Base-by-base conservation (phyloP, 2,113 vertebrate genomes). In the Oxyura jamaicensis region DNA sequence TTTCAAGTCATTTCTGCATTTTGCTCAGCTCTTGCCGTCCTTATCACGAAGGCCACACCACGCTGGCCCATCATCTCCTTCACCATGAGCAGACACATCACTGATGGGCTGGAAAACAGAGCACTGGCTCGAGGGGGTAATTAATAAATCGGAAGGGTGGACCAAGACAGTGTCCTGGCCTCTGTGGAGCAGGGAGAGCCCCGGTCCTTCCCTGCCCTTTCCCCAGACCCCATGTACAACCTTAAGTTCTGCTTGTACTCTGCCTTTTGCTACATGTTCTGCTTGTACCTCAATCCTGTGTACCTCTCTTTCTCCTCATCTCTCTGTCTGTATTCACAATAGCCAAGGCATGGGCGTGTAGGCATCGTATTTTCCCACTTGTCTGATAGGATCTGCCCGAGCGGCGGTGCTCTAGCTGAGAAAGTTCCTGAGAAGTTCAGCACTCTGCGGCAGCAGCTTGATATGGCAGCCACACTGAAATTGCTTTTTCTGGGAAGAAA, bases 401-500 rank as follows among this genome's bases (percentile, higher is more conserved):
- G 58, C 48, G 60, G 84, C 60, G 58, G 62, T 80, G 75, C 87
- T 88, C 75, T 82, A 69, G 82, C 78, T 91, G 91, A 92, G 87
- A 76, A 87, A 48, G 71, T 90, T 95, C 78, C 90, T 48, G 71
- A 94, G 78, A 50, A 94, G 82, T 79, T 92, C 74, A 48, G 74
- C 58, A 7, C 77, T 66, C 84, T 46, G 73, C 52, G 56, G 78
- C 67, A 83, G 53, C 56, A 65, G 77, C 56, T 72, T 91, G 92
- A 91, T 78, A 75, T 0, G 0, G 69, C 88, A 63, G 83, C 71
- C 0, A 0, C 75, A 93, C 91, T 88, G 56, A 92, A 95, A 95
- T 94, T 92, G 74, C 69, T 84, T 95, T 95, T 65, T 82, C 74
- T 84, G 58, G 66, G 83, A 78, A 86, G 74, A 89, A 82, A 46